These are phyloP conservation scores for Platyrinchus mystaceus DNA, from an alignment of 2,797 vertebrate genomes.

Conservation along the genomic window DNA sequence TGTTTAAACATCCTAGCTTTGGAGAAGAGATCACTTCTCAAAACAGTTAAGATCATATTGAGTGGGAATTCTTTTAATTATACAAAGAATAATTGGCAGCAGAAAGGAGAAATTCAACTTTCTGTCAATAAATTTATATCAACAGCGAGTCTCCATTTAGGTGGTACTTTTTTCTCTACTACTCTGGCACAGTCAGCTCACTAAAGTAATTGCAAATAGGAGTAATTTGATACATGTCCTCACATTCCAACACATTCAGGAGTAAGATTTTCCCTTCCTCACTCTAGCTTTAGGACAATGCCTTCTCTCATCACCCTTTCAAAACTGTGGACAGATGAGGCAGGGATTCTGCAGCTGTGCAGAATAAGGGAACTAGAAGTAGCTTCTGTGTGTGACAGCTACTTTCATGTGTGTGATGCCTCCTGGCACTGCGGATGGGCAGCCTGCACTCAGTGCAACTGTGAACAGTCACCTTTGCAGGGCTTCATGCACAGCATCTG, in stretches of 20 bases:
- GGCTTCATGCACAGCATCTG: background rate
- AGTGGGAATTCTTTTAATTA: background rate
- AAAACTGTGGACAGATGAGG: background rate
- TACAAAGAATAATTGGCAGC: background rate
- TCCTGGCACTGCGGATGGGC: background rate
- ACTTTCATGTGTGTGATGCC: background rate
- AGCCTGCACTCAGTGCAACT: background rate
- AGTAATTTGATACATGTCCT: background rate
- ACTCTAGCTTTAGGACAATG: background rate
- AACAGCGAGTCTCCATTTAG: background rate
- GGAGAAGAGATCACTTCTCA: background rate
- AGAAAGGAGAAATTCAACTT: background rate
- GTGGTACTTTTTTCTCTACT: background rate
- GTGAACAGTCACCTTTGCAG: background rate
- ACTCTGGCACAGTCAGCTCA: background rate
- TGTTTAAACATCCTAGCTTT: background rate
- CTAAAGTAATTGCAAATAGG: background rate
- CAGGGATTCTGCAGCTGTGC: background rate
- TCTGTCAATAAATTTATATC: background rate
- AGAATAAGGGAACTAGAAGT: background rate
- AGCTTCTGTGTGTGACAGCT: background rate
- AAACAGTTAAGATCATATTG: background rate
- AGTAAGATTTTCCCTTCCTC: background rate
- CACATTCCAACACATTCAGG: background rate
- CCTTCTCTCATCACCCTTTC: background rate